Percentiles rank a stretch among this genome's conserved stretches.
Evolutionary conservation across 2,888 invertebrate species (phyloP).

Genomic region (Alcis repandata): DNA sequence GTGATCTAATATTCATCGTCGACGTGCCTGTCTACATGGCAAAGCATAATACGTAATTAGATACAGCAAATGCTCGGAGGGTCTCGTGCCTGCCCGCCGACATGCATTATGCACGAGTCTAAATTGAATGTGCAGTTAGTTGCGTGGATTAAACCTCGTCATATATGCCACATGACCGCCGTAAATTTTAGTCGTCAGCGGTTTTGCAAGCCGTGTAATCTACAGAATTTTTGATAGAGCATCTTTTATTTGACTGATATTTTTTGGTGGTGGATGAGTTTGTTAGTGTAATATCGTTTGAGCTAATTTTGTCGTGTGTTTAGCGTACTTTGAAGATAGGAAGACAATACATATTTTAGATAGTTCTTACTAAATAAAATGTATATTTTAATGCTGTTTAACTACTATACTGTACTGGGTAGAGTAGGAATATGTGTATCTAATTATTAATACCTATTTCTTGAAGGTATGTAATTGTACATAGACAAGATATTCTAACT

Average conservation of each 20-base stretch:
- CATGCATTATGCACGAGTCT: slow-evolving; percentile 83
- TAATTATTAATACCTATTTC: background rate
- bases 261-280: background rate
- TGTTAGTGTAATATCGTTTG: background rate
- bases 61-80: slow-evolving; percentile 80
- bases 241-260: background rate
- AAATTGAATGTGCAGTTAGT: slow-evolving; percentile 83
- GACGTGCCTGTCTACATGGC: slow-evolving; percentile 77
- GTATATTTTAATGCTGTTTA: too few relatives aligned
- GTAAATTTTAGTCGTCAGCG: slow-evolving; percentile 50
- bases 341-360: too few relatives aligned
- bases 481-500: background rate
- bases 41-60: slow-evolving; percentile 85
- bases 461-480: background rate
- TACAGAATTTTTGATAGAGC: slow-evolving; percentile 28
- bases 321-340: too few relatives aligned
- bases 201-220: slow-evolving; percentile 42
- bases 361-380: too few relatives aligned
- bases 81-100: slow-evolving; percentile 63
- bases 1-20: slow-evolving; percentile 84
- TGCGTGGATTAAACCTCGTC: slow-evolving; percentile 70
- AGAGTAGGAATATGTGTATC: too few relatives aligned
- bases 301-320: background rate
- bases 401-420: too few relatives aligned
- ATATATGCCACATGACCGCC: slow-evolving; percentile 53